Conservation (phyloP, 2,797 vertebrate species). For the Tiaroga cobitis region DNA sequence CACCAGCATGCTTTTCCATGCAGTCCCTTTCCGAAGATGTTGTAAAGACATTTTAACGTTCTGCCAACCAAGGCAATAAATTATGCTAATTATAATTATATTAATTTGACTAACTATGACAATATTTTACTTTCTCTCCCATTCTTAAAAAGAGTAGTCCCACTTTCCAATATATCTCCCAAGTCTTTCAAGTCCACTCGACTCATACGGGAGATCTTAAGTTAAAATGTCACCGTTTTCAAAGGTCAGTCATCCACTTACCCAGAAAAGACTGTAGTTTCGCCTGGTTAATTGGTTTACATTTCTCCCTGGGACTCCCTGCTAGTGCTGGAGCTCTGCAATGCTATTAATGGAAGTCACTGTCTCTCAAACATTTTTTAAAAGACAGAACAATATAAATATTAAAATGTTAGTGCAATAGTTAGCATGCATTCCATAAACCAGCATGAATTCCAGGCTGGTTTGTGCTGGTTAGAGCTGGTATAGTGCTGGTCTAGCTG, state of each 20-base stretch:
- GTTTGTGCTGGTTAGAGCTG: too few relatives aligned
- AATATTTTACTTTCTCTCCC: background rate
- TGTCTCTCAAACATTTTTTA: background rate
- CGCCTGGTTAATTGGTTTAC: slow-evolving; percentile 37
- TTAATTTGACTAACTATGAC: background rate
- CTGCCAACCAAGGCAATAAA: background rate
- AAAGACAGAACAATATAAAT: background rate
- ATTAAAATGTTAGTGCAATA: background rate
- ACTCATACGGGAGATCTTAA: slow-evolving; percentile 15
- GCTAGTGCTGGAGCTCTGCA: background rate
- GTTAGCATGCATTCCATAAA: too few relatives aligned
- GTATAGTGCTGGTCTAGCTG: too few relatives aligned
- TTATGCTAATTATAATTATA: background rate
- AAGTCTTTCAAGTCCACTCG: slow-evolving; percentile 19
- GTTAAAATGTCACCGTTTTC: slow-evolving; percentile 46
- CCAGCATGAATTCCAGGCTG: background rate
- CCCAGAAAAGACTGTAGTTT: slow-evolving; percentile 37
- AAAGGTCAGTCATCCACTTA: slow-evolving; percentile 52
- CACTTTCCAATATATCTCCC: background rate
- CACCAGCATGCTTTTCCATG: background rate
- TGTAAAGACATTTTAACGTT: background rate
- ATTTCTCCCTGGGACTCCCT: background rate
- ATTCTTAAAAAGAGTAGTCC: background rate
- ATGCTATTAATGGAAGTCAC: background rate
- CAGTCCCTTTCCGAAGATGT: background rate